phyloP scores from a whole-genome alignment of 2,797 vertebrate genomes.

The Tangara arthus region DNA sequence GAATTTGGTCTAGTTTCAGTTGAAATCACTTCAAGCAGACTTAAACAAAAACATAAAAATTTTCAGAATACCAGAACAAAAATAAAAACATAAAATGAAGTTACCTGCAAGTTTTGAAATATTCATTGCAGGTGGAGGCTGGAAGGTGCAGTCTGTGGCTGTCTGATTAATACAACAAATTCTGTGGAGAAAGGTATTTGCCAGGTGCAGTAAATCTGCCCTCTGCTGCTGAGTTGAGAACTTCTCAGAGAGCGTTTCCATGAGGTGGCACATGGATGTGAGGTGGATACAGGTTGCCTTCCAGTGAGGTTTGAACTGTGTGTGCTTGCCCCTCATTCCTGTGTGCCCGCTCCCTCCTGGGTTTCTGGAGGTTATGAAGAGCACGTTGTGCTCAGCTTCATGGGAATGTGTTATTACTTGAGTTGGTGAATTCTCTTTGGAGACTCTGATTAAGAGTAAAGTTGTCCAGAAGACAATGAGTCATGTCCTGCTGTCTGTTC shows the following conservation, averaged over 20 bases:
- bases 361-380: neutral
- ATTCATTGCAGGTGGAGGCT: neutral
- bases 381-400: neutral
- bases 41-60: neutral
- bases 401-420: neutral
- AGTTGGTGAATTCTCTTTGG: neutral
- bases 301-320: neutral
- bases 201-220: neutral
- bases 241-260: neutral
- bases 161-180: neutral
- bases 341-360: neutral
- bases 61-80: neutral
- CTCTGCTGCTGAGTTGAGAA: neutral
- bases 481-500: neutral
- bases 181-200: neutral
- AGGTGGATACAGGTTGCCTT: neutral
- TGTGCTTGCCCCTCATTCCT: neutral
- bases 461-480: neutral
- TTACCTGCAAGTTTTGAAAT: neutral
- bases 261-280: neutral
- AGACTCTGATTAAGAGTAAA: neutral
- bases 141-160: neutral
- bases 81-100: neutral
- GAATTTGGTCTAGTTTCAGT: neutral
- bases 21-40: neutral